Evolutionary conservation across 2,797 vertebrate genomes (phyloP).

Genomic region (Ctenosaura bakeri): DNA sequence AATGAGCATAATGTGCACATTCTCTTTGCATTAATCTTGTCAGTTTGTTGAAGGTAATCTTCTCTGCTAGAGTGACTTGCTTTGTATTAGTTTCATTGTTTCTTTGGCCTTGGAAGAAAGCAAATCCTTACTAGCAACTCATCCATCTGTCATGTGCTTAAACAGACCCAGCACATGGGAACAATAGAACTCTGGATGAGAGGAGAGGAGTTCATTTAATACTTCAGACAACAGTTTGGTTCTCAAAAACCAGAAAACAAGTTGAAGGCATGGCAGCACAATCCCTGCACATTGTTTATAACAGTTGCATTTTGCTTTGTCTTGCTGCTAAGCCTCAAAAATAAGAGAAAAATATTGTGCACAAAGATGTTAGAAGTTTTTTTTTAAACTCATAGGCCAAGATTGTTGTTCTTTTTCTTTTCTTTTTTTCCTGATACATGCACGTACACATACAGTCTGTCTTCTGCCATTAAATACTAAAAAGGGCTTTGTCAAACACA

Average conservation of each 20-base stretch:
- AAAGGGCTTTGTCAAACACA: background rate
- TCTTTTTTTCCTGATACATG: too few relatives aligned
- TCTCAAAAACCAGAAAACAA: slow-evolving; percentile 31
- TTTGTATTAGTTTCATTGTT: slow-evolving; percentile 43
- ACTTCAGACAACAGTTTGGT: slow-evolving; percentile 11
- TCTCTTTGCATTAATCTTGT: slow-evolving; percentile 18
- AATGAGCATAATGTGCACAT: background rate
- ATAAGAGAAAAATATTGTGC: background rate
- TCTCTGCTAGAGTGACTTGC: slow-evolving; percentile 11
- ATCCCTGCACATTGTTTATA: background rate
- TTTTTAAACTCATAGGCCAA: background rate
- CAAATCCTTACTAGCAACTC: slow-evolving; percentile 38
- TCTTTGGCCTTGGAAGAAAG: slow-evolving; percentile 33
- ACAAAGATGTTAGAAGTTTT: background rate
- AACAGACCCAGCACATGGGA: slow-evolving; percentile 19
- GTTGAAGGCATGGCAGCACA: slow-evolving; percentile 16
- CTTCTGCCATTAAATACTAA: background rate
- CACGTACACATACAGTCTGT: background rate
- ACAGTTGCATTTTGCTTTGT: slow-evolving; percentile 5
- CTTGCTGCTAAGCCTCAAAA: accelerated
- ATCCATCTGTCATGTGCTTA: slow-evolving; percentile 41
- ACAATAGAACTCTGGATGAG: slow-evolving; percentile 41
- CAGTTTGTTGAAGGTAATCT: slow-evolving; percentile 31
- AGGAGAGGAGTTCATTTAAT: slow-evolving; percentile 29
- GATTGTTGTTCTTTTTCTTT: background rate